Base-by-base conservation (phyloP, 1,140 invertebrate genomes). In the Pseudachorutes palmiensis region DNA sequence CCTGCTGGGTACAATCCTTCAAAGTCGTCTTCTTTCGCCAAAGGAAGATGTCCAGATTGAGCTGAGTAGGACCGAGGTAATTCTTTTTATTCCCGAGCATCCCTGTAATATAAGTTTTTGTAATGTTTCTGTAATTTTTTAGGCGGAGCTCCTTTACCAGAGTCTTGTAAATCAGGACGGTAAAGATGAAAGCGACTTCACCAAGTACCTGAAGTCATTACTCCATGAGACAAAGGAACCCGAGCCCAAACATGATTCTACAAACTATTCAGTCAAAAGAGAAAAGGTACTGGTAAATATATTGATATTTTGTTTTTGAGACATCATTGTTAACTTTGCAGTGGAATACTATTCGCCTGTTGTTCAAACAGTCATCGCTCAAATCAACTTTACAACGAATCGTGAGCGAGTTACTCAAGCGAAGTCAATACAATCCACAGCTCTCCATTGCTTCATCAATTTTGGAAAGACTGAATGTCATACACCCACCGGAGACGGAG, bases 331-430 rank as follows among this genome's bases (percentile, higher is more conserved):
- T 66, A 22, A 49, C 30, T 65, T 49, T 49, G 70, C 79, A 95
- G 92, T 95, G 92, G 92, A 92, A 88, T 69, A 92, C 90, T 66
- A 86, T 94, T 71, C 91, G 89, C 72, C 77, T 95, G 74, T 83
- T 88, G 74, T 79, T 94, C 58, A 86, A 88, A 62, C 85, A 92
- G 76, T 84, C 83, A 62, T 86, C 85, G 33, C 79, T 95, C 26
- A 89, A 89, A 73, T 79, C 86, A 62, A 89, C 92, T 1, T 89
- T 89, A 70, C 84, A 84, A 64, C 85, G 84, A 69, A 83, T 92
- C 59, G 87, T 94, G 28, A 82, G 84, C 71, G 88, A 94, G 79
- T 81, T 94, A 72, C 90, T 91, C 74, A 83, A 85, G 48, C 85
- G 89, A 76, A 91, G 88, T 75, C 83, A 87, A 70, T 85, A 91